Percentiles rank a stretch among this genome's conserved stretches.
Evolutionary conservation across 2,888 invertebrate genomes (phyloP).

Genomic region (Apoda limacodes): DNA sequence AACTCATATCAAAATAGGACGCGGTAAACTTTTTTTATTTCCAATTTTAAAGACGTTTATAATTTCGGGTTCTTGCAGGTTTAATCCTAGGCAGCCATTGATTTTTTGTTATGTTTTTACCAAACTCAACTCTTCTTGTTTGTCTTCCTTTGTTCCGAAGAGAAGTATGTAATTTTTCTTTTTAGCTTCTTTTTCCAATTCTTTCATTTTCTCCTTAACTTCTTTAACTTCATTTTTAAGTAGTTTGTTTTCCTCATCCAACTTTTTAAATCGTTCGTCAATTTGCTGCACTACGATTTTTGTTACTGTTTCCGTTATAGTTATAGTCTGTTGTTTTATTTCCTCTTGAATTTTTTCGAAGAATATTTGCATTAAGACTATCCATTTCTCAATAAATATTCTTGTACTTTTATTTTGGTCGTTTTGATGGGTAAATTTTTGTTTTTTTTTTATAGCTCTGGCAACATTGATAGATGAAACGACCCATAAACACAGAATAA

Average conservation of each 20-base stretch:
- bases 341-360: background rate
- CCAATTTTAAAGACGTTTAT: conserved; percentile 2
- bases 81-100: no score
- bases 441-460: no score
- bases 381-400: no score
- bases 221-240: background rate
- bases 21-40: conserved; percentile 1
- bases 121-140: no score
- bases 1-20: conserved; percentile 1
- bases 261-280: background rate
- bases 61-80: conserved; percentile 1
- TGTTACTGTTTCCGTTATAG: background rate
- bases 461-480: no score
- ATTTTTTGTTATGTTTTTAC: no score
- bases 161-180: background rate
- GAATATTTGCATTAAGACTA: conserved; percentile 1
- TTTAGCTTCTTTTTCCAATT: background rate
- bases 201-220: background rate
- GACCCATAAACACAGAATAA: no score
- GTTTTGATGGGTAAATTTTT: no score
- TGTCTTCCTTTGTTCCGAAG: conserved; percentile 1
- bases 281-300: conserved; percentile 2
- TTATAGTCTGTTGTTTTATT: background rate
- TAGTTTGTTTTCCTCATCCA: conserved; percentile 1
- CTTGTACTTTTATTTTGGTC: no score